Conservation (phyloP, 2,888 invertebrate genomes). For the Antheraea assamensis region DNA sequence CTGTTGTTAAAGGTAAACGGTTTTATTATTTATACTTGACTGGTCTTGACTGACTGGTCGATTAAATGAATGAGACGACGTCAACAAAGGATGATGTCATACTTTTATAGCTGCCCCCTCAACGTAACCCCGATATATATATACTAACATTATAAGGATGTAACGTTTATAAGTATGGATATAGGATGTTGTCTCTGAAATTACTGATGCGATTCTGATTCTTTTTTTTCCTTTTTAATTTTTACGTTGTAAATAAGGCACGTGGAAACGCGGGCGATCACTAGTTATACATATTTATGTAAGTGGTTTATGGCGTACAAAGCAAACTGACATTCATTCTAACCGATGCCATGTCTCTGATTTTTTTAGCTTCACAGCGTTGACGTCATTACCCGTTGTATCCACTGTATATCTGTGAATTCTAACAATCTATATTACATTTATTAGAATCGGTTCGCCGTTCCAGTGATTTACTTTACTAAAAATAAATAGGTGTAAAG, state of each 20-base stretch:
- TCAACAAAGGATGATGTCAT: no score
- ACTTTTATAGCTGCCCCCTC: no score
- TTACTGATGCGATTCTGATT: no score
- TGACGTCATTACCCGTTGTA: constrained; percentile 18
- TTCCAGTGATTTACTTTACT: constrained; percentile 19
- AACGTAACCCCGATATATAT: no score
- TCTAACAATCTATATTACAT: constrained; percentile 18
- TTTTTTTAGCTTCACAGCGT: constrained; percentile 16
- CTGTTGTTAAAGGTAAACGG: no score
- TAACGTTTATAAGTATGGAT: no score
- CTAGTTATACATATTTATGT: not conserved
- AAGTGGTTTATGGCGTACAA: not conserved
- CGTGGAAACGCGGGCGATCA: not conserved
- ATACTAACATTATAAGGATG: no score
- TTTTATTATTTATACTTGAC: no score
- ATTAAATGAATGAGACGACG: no score
- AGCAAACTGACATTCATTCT: constrained; percentile 4
- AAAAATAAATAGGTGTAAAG: constrained; percentile 20
- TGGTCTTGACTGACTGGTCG: no score
- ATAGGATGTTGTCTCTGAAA: no score
- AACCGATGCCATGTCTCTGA: constrained; percentile 9
- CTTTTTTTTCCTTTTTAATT: no score
- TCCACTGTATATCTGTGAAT: constrained; percentile 15
- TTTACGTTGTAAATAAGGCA: not conserved
- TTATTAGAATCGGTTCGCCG: constrained; percentile 19